Conservation (phyloP, 2,113 vertebrate species). For the Campylomormyrus tamandua region DNA sequence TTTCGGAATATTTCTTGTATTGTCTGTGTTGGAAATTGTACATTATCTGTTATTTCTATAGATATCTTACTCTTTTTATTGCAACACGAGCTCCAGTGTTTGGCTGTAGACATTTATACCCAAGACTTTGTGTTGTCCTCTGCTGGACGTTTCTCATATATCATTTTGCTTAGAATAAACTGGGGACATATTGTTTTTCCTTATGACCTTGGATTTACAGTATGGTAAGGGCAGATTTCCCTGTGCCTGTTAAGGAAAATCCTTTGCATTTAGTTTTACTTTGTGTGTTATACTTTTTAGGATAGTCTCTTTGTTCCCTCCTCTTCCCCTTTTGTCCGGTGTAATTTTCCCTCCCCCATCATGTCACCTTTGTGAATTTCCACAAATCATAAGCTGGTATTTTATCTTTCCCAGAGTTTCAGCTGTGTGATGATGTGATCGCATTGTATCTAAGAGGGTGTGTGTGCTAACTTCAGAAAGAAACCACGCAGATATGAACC, state of each 20-base stretch:
- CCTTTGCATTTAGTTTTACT: not conserved
- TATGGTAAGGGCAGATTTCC: not conserved
- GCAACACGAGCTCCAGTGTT: not conserved
- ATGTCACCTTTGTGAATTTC: not conserved
- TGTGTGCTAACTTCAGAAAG: not conserved
- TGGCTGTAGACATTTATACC: not conserved
- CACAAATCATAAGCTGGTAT: not conserved
- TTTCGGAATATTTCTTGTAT: not conserved
- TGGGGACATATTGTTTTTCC: not conserved
- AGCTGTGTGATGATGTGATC: not conserved
- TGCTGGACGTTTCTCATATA: not conserved
- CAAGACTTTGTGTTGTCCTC: conserved; percentile 5
- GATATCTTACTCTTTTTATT: not conserved
- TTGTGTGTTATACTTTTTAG: not conserved
- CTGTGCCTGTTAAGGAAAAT: not conserved
- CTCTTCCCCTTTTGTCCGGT: not conserved
- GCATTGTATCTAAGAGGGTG: not conserved
- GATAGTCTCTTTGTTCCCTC: not conserved
- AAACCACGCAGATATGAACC: not conserved
- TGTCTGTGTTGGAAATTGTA: not conserved
- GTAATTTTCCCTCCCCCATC: too few species aligned
- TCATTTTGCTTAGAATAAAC: conserved; percentile 2
- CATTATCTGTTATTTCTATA: not conserved
- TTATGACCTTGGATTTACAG: not conserved
- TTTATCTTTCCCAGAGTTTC: not conserved